Percentiles rank a stretch among this genome's conserved stretches.
Conservation (phyloP, 2,888 invertebrate genomes). For the Mechanitis mazaeus region DNA sequence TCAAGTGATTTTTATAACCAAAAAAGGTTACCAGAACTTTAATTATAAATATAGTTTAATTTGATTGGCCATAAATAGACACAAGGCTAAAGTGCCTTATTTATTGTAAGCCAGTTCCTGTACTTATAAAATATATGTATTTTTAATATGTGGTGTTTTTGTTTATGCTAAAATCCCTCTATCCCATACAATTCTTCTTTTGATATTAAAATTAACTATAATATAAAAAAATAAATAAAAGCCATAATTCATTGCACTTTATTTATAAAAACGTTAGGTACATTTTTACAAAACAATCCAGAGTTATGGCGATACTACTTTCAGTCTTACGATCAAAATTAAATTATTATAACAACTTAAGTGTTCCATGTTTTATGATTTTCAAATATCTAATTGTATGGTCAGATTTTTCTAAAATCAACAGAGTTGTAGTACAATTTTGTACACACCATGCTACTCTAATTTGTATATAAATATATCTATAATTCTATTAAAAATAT, state of each 20-base stretch:
- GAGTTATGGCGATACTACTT: conserved; percentile 49
- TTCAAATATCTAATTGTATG: too few relatives aligned
- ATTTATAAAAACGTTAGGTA: conserved; percentile 64
- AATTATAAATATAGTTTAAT: conserved; percentile 7
- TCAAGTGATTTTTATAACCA: conserved; percentile 12
- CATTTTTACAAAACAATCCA: conserved; percentile 70
- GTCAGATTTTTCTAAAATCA: too few relatives aligned
- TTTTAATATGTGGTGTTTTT: conserved; percentile 38
- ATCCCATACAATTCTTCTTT: neutral
- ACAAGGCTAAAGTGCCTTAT: conserved; percentile 54
- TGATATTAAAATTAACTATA: conserved; percentile 2
- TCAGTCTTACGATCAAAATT: conserved; percentile 48
- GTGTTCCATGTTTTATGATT: conserved; percentile 11
- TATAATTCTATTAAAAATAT: conserved; percentile 3
- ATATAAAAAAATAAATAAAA: conserved; percentile 28
- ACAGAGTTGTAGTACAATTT: neutral
- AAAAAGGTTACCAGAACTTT: conserved; percentile 21
- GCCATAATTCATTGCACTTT: conserved; percentile 57
- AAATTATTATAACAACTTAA: neutral
- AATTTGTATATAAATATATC: conserved; percentile 4
- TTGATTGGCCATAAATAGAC: conserved; percentile 31
- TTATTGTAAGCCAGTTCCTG: conserved; percentile 53
- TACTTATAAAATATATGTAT: conserved; percentile 58
- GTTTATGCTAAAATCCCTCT: conserved; percentile 17
- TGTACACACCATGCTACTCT: neutral